These are phyloP conservation scores for Ginglymostoma cirratum DNA, from an alignment of 2,113 vertebrate species.

Conservation along the genomic window DNA sequence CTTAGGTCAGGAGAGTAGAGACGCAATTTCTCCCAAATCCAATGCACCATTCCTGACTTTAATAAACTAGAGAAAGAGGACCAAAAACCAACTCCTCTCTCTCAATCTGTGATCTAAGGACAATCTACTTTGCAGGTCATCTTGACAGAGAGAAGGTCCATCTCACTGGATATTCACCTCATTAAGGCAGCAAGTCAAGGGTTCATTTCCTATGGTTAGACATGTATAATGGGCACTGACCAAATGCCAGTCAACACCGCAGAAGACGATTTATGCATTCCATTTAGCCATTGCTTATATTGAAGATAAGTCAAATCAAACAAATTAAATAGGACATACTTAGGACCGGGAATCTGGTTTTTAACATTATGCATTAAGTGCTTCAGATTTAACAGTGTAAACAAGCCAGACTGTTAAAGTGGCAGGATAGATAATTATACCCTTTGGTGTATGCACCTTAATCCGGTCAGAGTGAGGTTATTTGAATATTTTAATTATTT, in stretches of 20 bases:
- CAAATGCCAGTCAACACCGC: background rate
- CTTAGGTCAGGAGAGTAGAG: background rate
- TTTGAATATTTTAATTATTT: constrained; percentile 1
- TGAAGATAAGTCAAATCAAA: background rate
- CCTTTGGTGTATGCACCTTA: background rate
- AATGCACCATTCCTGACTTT: background rate
- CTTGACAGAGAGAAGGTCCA: background rate
- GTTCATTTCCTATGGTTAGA: background rate
- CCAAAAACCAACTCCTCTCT: background rate
- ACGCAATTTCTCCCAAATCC: background rate
- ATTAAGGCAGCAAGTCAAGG: background rate
- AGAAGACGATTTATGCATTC: background rate
- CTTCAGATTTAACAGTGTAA: background rate
- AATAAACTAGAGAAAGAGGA: background rate
- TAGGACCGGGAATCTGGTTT: background rate
- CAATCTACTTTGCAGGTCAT: background rate
- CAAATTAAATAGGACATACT: background rate
- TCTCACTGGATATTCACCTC: background rate
- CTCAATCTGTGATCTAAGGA: background rate
- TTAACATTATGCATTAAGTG: background rate
- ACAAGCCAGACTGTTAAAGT: background rate
- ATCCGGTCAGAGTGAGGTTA: background rate
- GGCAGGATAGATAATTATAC: background rate
- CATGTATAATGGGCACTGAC: background rate
- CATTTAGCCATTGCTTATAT: background rate